These are phyloP conservation scores for Mechanitis messenoides DNA, from an alignment of 2,888 invertebrate genomes.

Conservation along the genomic window DNA sequence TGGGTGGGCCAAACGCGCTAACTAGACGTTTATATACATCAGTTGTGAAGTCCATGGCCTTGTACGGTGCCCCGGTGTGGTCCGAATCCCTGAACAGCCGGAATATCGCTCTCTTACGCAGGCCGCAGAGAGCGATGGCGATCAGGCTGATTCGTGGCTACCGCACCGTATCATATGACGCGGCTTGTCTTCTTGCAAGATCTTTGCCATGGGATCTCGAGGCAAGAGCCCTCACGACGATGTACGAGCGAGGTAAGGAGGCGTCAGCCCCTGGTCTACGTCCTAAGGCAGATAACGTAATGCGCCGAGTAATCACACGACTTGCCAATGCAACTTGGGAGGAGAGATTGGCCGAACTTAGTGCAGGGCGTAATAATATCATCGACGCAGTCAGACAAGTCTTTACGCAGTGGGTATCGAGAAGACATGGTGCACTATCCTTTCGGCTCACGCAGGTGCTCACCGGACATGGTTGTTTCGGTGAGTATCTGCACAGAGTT, in stretches of 20 bases:
- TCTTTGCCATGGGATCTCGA: background rate
- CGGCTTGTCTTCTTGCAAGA: background rate
- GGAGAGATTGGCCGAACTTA: background rate
- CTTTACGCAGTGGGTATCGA: background rate
- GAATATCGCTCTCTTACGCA: background rate
- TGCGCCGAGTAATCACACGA: background rate
- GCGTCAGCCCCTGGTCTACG: background rate
- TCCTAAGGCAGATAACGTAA: background rate
- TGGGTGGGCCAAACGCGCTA: constrained; percentile 15
- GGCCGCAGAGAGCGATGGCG: constrained; percentile 6
- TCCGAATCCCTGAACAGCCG: background rate
- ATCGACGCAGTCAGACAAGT: background rate
- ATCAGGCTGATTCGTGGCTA: constrained; percentile 12
- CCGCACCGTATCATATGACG: background rate
- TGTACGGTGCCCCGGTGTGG: constrained; percentile 16
- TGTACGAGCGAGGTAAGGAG: background rate
- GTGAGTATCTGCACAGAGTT: too few species aligned
- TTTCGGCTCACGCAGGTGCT: background rate
- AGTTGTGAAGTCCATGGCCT: constrained; percentile 9
- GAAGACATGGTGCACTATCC: background rate
- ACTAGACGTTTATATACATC: constrained; percentile 10
- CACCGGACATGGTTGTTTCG: background rate
- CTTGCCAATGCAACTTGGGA: background rate
- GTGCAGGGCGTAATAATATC: background rate
- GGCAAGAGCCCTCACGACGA: background rate